Evolutionary conservation across 2,888 invertebrate genomes (phyloP).

Genomic region (Drosophila meridionalis): DNA sequence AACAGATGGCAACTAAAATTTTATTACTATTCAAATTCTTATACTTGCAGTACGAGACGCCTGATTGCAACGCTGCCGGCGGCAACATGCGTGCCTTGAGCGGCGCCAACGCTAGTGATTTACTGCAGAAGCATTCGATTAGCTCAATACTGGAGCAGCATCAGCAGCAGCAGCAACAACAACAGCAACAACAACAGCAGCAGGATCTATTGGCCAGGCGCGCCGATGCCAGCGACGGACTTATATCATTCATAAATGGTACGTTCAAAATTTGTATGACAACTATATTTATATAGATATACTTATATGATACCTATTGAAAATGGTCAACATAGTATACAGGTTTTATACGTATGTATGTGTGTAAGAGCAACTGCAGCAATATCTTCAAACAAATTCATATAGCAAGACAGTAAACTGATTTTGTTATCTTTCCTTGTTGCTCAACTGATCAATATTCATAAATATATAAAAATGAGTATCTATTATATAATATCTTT

Average conservation of each 20-base stretch:
- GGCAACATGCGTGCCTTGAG: conserved; percentile 75
- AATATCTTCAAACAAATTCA: not conserved
- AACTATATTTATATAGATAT: not conserved
- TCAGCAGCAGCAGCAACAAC: conserved; percentile 46
- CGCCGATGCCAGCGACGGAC: conserved; percentile 65
- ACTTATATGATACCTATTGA: not conserved
- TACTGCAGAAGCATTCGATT: conserved; percentile 56
- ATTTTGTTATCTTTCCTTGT: no score
- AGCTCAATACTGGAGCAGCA: conserved; percentile 72
- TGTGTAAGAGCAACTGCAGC: not conserved
- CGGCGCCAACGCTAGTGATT: conserved; percentile 67
- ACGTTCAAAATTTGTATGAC: conserved; percentile 18
- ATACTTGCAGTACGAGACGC: conserved; percentile 73
- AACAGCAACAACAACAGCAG: conserved; percentile 21
- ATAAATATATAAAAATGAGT: not conserved
- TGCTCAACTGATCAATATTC: not conserved
- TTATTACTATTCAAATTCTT: conserved; percentile 58
- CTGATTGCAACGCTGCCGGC: conserved; percentile 60
- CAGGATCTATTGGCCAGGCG: conserved; percentile 79
- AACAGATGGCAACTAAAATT: conserved; percentile 32
- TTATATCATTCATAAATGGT: conserved; percentile 83
- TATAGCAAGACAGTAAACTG: no score
- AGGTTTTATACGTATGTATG: not conserved
- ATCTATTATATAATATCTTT: not conserved
- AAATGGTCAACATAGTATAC: not conserved